These are phyloP conservation scores for Cardiocondyla obscurior DNA, from an alignment of 1,140 invertebrate genomes.

Conservation along the genomic window DNA sequence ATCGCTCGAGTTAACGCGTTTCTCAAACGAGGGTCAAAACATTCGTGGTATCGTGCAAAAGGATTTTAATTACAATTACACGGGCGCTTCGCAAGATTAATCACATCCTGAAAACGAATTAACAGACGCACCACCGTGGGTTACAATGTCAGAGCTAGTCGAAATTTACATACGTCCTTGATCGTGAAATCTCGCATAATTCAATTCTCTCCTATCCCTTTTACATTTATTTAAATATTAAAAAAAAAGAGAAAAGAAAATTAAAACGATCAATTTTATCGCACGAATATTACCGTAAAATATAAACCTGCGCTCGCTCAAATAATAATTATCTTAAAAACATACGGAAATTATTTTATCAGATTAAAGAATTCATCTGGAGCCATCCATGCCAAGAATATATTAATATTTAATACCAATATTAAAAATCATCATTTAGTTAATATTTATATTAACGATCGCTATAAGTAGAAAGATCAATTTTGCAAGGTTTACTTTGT, in stretches of 20 bases:
- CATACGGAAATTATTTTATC: not conserved
- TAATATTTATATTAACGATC: not conserved
- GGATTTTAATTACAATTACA: conserved; percentile 42
- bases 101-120: conserved; percentile 13
- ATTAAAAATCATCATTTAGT: too few relatives aligned
- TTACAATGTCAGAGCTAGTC: not conserved
- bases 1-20: conserved; percentile 1
- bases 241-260: too few relatives aligned
- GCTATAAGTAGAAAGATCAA: not conserved
- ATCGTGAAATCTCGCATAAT: not conserved
- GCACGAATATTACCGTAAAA: not conserved
- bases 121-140: not conserved
- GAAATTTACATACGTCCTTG: not conserved
- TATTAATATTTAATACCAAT: too few relatives aligned
- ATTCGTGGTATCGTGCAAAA: conserved; percentile 7
- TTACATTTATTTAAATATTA: not conserved
- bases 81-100: not conserved
- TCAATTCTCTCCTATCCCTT: not conserved
- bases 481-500: not conserved
- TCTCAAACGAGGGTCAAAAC: conserved; percentile 38
- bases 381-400: too few relatives aligned
- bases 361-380: too few relatives aligned
- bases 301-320: not conserved
- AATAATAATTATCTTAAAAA: not conserved
- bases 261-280: not conserved